phyloP scores from a whole-genome alignment of 2,888 invertebrate species.

The Agrochola lota region DNA sequence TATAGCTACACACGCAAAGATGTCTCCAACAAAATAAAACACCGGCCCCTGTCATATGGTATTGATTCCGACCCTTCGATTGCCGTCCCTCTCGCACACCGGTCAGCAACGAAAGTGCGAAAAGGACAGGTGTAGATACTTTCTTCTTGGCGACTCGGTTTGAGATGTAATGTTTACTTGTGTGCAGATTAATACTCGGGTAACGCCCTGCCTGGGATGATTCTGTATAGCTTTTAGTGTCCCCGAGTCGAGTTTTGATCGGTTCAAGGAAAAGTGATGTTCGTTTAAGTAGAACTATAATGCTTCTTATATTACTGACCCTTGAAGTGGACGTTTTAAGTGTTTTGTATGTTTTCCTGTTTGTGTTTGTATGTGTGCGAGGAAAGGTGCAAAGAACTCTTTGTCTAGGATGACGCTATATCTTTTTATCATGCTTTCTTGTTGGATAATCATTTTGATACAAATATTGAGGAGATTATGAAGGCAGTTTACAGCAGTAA shows the following conservation, averaged over 20 bases:
- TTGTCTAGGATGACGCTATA: slow-evolving; percentile 44
- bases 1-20: slow-evolving; percentile 72
- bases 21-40: slow-evolving; percentile 87
- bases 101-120: slow-evolving; percentile 69
- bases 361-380: slow-evolving; percentile 35
- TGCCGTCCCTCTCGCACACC: slow-evolving; percentile 73
- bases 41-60: slow-evolving; percentile 84
- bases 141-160: slow-evolving; percentile 73
- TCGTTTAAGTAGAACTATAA: slow-evolving; percentile 57
- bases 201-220: slow-evolving; percentile 77
- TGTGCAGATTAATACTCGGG: slow-evolving; percentile 81
- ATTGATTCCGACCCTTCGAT: slow-evolving; percentile 85
- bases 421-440: slow-evolving; percentile 12
- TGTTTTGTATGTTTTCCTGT: slow-evolving; percentile 51
- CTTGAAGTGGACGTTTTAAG: slow-evolving; percentile 41
- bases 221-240: slow-evolving; percentile 63
- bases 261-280: slow-evolving; percentile 62
- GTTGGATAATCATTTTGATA: slow-evolving; percentile 14
- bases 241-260: slow-evolving; percentile 62
- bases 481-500: not conserved
- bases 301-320: slow-evolving; percentile 56
- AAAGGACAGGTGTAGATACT: slow-evolving; percentile 74
- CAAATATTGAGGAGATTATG: slow-evolving; percentile 1
- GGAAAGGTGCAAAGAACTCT: slow-evolving; percentile 52
- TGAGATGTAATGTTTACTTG: slow-evolving; percentile 80